Evolutionary conservation across 2,113 vertebrate genomes (phyloP).

Genomic region (Poecilia latipinna): DNA sequence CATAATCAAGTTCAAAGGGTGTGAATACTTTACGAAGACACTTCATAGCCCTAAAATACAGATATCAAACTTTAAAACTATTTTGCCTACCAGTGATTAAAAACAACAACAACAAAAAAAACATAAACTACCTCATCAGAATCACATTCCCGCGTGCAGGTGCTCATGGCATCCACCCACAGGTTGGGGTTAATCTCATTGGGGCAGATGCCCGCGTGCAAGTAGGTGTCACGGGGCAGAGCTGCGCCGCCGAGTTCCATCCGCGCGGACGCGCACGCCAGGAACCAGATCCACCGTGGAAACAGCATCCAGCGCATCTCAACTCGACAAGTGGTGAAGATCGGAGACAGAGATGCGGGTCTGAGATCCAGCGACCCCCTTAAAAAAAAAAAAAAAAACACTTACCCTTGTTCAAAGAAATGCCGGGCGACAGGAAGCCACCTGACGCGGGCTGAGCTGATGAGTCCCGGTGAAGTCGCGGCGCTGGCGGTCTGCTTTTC

Average conservation of each 20-base stretch:
- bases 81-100: neutral
- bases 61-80: neutral
- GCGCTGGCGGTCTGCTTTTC: constrained; percentile 81
- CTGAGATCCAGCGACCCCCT: constrained; percentile 1
- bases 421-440: neutral
- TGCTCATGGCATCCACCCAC: constrained; percentile 99
- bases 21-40: neutral
- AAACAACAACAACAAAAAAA: neutral
- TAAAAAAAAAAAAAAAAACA: neutral
- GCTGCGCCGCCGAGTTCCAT: constrained; percentile 75
- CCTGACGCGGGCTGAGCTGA: constrained; percentile 26
- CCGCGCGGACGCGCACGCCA: constrained; percentile 76
- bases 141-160: constrained; percentile 92
- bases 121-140: constrained; percentile 87
- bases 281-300: constrained; percentile 82
- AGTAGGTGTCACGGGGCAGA: constrained; percentile 81
- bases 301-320: constrained; percentile 85
- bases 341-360: neutral
- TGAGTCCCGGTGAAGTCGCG: constrained; percentile 64
- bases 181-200: constrained; percentile 99
- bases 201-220: constrained; percentile 94
- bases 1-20: neutral
- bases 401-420: neutral
- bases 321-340: neutral
- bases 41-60: neutral